Evolutionary conservation across 1,140 invertebrate species (phyloP).

Genomic region (Leptinotarsa defecta): DNA sequence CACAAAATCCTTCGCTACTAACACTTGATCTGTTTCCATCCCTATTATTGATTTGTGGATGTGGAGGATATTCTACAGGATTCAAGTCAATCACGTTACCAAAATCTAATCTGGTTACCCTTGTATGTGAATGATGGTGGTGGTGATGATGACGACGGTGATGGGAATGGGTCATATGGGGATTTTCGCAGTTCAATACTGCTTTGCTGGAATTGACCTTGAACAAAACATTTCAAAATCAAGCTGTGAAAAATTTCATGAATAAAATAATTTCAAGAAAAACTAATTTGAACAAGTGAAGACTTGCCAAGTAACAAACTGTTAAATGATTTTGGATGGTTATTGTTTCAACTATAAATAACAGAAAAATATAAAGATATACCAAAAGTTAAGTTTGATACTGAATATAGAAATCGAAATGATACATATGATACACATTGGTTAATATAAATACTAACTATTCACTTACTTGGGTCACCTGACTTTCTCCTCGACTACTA

Average conservation of each 20-base stretch:
- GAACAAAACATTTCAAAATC: slow-evolving; percentile 17
- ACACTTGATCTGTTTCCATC: slow-evolving; percentile 91
- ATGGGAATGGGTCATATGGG: slow-evolving; percentile 59
- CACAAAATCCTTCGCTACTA: slow-evolving; percentile 92
- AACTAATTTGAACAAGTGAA: too few species aligned
- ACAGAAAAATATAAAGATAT: too few species aligned
- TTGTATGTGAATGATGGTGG: slow-evolving; percentile 48
- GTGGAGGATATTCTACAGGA: slow-evolving; percentile 45
- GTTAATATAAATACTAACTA: too few species aligned
- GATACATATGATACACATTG: too few species aligned
- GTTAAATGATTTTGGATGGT: too few species aligned
- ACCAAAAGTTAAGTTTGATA: too few species aligned
- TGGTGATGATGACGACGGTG: slow-evolving; percentile 57
- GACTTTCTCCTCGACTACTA: slow-evolving; percentile 48
- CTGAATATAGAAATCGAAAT: too few species aligned
- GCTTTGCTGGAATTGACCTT: slow-evolving; percentile 76
- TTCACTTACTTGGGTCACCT: slow-evolving; percentile 34
- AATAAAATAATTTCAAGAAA: too few species aligned
- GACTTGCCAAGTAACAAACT: too few species aligned
- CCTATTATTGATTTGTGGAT: slow-evolving; percentile 38
- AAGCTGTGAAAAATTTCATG: not conserved
- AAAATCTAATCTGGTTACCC: slow-evolving; percentile 56
- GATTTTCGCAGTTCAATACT: slow-evolving; percentile 71
- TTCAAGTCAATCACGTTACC: slow-evolving; percentile 55
- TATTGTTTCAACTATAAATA: too few species aligned